Base-by-base conservation (phyloP, 2,797 vertebrate species). In the Enteromius radiatus region DNA sequence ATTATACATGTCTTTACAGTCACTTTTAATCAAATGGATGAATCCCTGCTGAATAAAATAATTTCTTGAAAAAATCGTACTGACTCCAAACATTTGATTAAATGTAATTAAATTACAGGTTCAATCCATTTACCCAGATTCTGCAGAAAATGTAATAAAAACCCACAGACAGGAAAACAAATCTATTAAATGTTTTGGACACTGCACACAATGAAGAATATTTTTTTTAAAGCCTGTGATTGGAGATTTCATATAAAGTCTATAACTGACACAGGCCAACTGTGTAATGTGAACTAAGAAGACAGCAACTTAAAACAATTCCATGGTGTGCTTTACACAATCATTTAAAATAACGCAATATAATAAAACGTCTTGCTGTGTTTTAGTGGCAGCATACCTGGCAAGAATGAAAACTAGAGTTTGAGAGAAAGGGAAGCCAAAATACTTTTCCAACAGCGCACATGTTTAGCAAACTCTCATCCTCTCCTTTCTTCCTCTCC, bases 381-480 rank as follows among this genome's bases (percentile, higher is more conserved):
- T 75, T 76, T 54, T n/a, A 71, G 17, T 76, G 19, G 49, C 68
- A 56, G 31, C 63, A 76, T 65, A 56, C 64, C 38, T 80, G 45
- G 26, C n/a, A 75, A 28, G 28, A 43, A 76, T 89, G 82, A 89
- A 86, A 84, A 74, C 23, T 64, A 75, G 83, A 86, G 87, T 81
- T 61, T 43, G 63, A 76, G 43, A 17, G 1, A 82, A 75, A 54
- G 17, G 31, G 33, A 56, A 23, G 49, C 21, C 36, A 76, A 28
- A 77, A 69, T 54, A 59, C 71, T 56, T 83, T 84, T 82, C 83
- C 65, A 82, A 76, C 26, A 49, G 76, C 17, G 2, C 36, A 49
- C 28, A 71, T 47, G 63, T 85, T 86, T 78, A 69, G 87, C 73
- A 76, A 84, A 77, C 75, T 84, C 78, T 86, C 65, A 85, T 81